Percentiles rank a stretch among this genome's conserved stretches.
These are phyloP conservation scores for Trissoscelio sp. DNA, from an alignment of 2,888 invertebrate species.

Conservation along the genomic window DNA sequence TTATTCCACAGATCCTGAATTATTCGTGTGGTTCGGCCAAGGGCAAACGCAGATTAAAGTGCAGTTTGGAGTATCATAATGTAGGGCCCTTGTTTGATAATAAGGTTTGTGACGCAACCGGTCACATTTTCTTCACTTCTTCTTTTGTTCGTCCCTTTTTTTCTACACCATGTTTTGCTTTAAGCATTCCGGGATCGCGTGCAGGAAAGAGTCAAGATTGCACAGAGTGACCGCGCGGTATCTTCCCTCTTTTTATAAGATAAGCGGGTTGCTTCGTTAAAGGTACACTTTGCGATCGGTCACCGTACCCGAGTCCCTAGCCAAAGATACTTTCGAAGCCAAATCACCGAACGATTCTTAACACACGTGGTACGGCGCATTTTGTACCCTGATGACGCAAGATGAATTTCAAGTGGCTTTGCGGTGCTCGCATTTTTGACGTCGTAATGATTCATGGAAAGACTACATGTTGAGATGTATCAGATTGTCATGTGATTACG, in stretches of 20 bases:
- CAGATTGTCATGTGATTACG: slow-evolving; percentile 38
- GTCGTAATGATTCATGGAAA: slow-evolving; percentile 42
- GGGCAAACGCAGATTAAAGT: slow-evolving; percentile 44
- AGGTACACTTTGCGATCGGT: slow-evolving; percentile 62
- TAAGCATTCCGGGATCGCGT: slow-evolving; percentile 63
- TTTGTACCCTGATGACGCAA: slow-evolving; percentile 37
- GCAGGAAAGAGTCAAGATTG: slow-evolving; percentile 59
- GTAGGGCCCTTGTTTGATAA: slow-evolving; percentile 51
- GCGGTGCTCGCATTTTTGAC: slow-evolving; percentile 50
- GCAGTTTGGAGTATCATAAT: slow-evolving; percentile 54
- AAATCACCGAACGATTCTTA: slow-evolving; percentile 38
- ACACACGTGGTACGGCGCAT: slow-evolving; percentile 34
- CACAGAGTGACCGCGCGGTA: slow-evolving; percentile 52
- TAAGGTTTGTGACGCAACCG: slow-evolving; percentile 63
- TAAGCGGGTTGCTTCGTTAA: slow-evolving; percentile 66
- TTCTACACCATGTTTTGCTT: background rate
- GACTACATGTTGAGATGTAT: slow-evolving; percentile 19
- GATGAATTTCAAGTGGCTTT: slow-evolving; percentile 42
- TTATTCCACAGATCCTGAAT: slow-evolving; percentile 31
- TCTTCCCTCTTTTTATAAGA: slow-evolving; percentile 62
- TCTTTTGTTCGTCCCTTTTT: slow-evolving; percentile 50
- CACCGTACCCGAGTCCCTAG: slow-evolving; percentile 60
- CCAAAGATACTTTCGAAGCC: slow-evolving; percentile 19
- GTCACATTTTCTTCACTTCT: slow-evolving; percentile 57
- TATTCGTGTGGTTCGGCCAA: slow-evolving; percentile 8